Evolutionary conservation across 2,888 invertebrate genomes (phyloP).

Genomic region (Embidobia sp.): DNA sequence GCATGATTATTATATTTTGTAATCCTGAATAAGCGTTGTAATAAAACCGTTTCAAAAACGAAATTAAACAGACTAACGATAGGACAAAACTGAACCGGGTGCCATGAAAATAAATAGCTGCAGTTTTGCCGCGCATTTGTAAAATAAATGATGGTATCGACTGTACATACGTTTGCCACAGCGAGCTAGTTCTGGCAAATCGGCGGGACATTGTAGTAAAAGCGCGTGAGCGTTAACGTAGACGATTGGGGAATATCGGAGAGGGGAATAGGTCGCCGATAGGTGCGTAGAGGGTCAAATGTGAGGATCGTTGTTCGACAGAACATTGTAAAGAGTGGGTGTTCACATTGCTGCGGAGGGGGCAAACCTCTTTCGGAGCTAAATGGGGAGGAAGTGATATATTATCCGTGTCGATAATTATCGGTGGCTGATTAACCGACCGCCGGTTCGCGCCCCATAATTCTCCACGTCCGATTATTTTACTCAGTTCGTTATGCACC

Average conservation of each 20-base stretch:
- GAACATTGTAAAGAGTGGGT: slow-evolving; percentile 65
- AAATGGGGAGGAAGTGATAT: slow-evolving; percentile 77
- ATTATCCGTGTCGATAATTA: slow-evolving; percentile 81
- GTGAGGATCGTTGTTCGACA: slow-evolving; percentile 65
- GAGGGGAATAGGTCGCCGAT: slow-evolving; percentile 58
- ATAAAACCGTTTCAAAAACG: slow-evolving; percentile 59
- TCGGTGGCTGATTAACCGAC: slow-evolving; percentile 81
- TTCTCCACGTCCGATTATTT: slow-evolving; percentile 81
- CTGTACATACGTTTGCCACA: slow-evolving; percentile 80
- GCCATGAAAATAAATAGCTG: slow-evolving; percentile 81
- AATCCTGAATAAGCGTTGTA: slow-evolving; percentile 58
- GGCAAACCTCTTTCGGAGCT: slow-evolving; percentile 60
- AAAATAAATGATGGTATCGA: slow-evolving; percentile 82
- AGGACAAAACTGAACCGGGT: slow-evolving; percentile 80
- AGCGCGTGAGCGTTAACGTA: slow-evolving; percentile 64
- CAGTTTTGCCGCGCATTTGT: slow-evolving; percentile 82
- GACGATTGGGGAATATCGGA: slow-evolving; percentile 39
- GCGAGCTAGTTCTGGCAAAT: slow-evolving; percentile 65
- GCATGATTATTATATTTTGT: slow-evolving; percentile 12
- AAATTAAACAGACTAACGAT: slow-evolving; percentile 70
- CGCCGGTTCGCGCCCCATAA: slow-evolving; percentile 82
- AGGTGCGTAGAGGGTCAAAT: slow-evolving; percentile 63
- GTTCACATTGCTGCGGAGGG: slow-evolving; percentile 51
- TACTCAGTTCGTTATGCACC: slow-evolving; percentile 80
- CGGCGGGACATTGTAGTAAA: slow-evolving; percentile 61